These are phyloP conservation scores for Promerops cafer DNA, from an alignment of 2,113 vertebrate species.

Conservation along the genomic window DNA sequence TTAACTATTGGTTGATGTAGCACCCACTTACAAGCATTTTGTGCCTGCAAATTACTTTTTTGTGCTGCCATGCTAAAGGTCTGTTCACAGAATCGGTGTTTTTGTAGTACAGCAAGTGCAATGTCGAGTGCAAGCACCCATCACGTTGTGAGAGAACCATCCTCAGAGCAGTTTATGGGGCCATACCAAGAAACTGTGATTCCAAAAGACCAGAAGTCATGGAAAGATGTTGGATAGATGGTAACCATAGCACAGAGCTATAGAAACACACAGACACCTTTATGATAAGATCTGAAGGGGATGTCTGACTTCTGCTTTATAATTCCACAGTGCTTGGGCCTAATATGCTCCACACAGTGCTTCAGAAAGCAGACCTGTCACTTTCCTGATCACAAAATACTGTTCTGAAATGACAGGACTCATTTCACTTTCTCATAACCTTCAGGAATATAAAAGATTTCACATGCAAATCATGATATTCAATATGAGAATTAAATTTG, in stretches of 20 bases:
- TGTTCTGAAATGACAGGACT: not conserved
- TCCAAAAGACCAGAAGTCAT: not conserved
- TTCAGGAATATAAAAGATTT: not conserved
- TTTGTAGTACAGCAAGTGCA: not conserved
- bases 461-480: not conserved
- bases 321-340: not conserved
- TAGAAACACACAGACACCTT: not conserved
- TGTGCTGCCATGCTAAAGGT: not conserved
- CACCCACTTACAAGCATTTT: not conserved
- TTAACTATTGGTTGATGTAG: not conserved
- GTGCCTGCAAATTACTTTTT: not conserved
- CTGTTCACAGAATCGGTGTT: not conserved
- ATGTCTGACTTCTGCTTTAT: not conserved
- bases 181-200: not conserved
- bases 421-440: not conserved
- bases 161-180: not conserved
- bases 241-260: not conserved
- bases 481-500: not conserved
- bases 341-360: not conserved
- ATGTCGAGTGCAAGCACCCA: accelerated
- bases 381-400: not conserved
- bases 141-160: not conserved
- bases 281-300: accelerated
- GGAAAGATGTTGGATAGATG: accelerated
- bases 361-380: not conserved